These are phyloP conservation scores for Aptenodytes forsteri DNA, from an alignment of 2,113 vertebrate genomes.

Conservation along the genomic window DNA sequence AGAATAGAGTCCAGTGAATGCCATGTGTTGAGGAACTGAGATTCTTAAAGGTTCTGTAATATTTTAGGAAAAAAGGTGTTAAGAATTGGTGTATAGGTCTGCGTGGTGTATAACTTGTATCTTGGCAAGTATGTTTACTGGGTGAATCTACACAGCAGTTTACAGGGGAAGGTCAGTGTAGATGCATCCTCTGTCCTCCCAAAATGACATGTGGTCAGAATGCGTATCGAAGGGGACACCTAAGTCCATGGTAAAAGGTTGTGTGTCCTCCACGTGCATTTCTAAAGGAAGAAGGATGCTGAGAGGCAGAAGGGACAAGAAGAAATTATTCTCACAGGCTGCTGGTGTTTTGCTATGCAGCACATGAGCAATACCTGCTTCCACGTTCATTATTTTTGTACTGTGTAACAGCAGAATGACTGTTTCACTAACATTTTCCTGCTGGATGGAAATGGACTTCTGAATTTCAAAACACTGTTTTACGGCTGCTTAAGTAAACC, in stretches of 20 bases:
- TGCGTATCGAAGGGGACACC: neutral
- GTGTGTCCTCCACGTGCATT: neutral
- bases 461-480: neutral
- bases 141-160: neutral
- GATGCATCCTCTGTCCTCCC: neutral
- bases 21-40: neutral
- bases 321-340: neutral
- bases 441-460: neutral
- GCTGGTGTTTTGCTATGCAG: neutral
- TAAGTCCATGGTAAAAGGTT: neutral
- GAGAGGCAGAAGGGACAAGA: neutral
- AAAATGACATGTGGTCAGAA: neutral
- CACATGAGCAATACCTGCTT: neutral
- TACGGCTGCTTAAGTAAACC: neutral
- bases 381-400: neutral
- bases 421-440: neutral
- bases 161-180: neutral
- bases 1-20: neutral
- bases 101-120: neutral
- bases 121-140: neutral
- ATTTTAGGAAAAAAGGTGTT: neutral
- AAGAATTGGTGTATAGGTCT: neutral
- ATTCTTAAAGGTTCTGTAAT: neutral
- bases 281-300: neutral
- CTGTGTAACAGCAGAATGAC: neutral